phyloP scores from a whole-genome alignment of 2,888 invertebrate genomes.

The Machimus rusticus region DNA sequence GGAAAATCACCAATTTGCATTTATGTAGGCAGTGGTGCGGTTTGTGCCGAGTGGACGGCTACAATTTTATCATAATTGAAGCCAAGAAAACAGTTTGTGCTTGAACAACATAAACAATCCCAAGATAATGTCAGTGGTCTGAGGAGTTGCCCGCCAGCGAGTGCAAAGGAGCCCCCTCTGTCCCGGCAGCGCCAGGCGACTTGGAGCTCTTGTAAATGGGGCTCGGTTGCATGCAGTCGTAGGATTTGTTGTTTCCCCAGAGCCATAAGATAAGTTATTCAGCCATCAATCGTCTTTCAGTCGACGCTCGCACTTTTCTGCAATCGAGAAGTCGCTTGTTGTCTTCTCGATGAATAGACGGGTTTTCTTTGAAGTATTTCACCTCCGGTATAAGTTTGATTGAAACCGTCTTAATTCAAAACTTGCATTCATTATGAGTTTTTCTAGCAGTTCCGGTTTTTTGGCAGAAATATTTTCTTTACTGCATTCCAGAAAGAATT shows the following conservation, averaged over 20 bases:
- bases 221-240: neutral
- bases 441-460: neutral
- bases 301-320: neutral
- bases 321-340: neutral
- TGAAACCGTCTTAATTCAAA: neutral
- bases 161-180: neutral
- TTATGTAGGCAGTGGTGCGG: constrained; percentile 22
- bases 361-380: neutral
- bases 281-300: neutral
- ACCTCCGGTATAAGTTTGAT: neutral
- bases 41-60: neutral
- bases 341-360: neutral
- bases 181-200: neutral
- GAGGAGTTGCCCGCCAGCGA: neutral
- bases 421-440: neutral
- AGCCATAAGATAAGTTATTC: constrained; percentile 14
- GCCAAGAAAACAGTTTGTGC: constrained; percentile 18
- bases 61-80: constrained; percentile 32
- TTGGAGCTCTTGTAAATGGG: neutral
- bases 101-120: constrained; percentile 20
- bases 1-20: constrained; percentile 30
- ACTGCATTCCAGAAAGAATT: neutral
- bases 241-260: neutral
- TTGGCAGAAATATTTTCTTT: neutral
- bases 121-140: neutral